Conservation (phyloP, 2,113 vertebrate genomes). For the Felis chaus region DNA sequence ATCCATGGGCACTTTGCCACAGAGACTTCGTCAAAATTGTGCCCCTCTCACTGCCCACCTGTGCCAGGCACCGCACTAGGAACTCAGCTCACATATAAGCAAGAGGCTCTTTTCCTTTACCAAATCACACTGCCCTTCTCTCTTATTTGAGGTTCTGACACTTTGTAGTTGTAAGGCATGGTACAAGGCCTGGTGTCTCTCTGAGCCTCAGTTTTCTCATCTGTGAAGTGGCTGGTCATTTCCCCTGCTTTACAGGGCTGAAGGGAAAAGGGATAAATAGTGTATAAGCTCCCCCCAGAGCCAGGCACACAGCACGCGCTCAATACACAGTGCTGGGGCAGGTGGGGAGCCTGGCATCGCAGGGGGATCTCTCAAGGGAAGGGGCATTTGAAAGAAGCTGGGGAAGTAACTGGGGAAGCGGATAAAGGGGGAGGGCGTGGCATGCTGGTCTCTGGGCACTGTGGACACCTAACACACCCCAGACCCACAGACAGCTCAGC, state of each 20-base stretch:
- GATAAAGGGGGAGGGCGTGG: background rate
- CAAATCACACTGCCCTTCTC: background rate
- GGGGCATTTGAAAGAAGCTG: background rate
- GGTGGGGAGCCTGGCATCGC: background rate
- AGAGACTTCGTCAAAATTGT: background rate
- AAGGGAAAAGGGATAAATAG: background rate
- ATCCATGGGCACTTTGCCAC: accelerated
- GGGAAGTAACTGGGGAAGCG: background rate
- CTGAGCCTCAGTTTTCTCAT: background rate
- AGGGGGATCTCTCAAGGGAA: background rate
- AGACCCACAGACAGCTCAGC: background rate
- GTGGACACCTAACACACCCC: too few species aligned
- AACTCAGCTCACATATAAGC: too few species aligned
- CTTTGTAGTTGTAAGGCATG: background rate
- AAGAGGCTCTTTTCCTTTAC: background rate
- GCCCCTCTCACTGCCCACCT: background rate
- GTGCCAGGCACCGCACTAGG: background rate
- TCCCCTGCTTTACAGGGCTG: background rate
- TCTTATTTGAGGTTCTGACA: background rate
- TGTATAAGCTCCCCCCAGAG: background rate
- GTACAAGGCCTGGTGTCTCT: background rate
- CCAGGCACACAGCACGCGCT: background rate
- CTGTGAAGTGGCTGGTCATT: background rate
- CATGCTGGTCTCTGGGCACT: background rate
- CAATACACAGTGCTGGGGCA: background rate